phyloP scores from a whole-genome alignment of 2,113 vertebrate species.

The Raja brachyura region DNA sequence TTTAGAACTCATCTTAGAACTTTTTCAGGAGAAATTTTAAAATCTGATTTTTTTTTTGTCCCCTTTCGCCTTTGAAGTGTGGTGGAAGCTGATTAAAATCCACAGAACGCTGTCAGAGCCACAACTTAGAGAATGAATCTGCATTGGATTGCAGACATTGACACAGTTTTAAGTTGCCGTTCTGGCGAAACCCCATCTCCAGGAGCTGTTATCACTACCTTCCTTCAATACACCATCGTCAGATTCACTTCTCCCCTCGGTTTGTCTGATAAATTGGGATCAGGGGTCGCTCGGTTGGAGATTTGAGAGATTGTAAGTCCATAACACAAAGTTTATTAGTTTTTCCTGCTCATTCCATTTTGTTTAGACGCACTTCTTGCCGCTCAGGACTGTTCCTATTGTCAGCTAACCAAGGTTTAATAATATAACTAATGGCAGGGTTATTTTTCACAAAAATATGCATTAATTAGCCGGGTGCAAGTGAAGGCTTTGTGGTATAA shows the following conservation, averaged over 20 bases:
- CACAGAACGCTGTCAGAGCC: background rate
- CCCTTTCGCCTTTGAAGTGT: constrained; percentile 3
- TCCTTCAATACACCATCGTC: constrained; percentile 7
- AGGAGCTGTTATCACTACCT: background rate
- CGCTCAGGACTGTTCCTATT: constrained; percentile 62
- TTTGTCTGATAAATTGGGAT: constrained; percentile 75
- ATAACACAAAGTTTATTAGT: constrained; percentile 73
- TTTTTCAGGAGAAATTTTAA: background rate
- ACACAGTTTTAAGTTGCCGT: background rate
- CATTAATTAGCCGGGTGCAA: constrained; percentile 31
- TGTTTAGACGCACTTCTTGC: constrained; percentile 59
- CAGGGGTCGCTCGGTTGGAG: constrained; percentile 66
- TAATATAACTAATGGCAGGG: constrained; percentile 71
- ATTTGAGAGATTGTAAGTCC: constrained; percentile 64
- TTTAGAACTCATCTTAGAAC: background rate
- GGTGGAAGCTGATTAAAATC: constrained; percentile 3
- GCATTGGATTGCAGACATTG: background rate
- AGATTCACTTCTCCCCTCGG: constrained; percentile 62
- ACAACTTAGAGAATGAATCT: too few species aligned
- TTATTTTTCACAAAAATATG: constrained; percentile 62
- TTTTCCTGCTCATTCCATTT: constrained; percentile 69
- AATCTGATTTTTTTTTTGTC: background rate
- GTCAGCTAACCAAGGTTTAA: constrained; percentile 69
- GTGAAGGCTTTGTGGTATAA: constrained; percentile 23
- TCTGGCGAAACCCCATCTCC: background rate